These are phyloP conservation scores for Dromaius novaehollandiae DNA, from an alignment of 2,113 vertebrate genomes.

Conservation along the genomic window DNA sequence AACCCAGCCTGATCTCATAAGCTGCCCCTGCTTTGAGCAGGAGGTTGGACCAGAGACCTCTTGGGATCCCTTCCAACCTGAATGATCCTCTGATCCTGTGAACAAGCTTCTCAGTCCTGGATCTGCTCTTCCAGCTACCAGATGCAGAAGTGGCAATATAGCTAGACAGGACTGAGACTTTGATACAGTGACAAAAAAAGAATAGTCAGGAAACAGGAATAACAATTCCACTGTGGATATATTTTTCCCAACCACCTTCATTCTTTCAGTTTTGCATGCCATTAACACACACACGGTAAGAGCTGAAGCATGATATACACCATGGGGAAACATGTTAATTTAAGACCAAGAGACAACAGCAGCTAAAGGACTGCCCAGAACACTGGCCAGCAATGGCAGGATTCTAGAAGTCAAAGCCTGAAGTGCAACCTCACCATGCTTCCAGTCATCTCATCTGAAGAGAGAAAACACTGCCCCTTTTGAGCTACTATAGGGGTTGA, in stretches of 20 bases:
- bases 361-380: neutral
- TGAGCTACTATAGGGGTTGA: neutral
- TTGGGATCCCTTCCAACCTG: neutral
- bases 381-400: neutral
- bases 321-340: fast-evolving
- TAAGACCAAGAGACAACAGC: neutral
- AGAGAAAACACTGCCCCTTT: neutral
- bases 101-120: neutral
- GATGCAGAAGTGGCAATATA: neutral
- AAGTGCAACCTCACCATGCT: neutral
- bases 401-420: neutral
- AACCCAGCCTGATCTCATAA: neutral
- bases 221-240: neutral
- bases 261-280: neutral
- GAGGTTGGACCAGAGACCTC: neutral
- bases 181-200: neutral
- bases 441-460: neutral
- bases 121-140: neutral
- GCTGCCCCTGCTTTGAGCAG: neutral
- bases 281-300: neutral
- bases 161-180: neutral
- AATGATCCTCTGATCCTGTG: neutral
- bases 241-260: neutral
- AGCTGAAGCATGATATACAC: neutral
- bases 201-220: neutral